These are phyloP conservation scores for Pelobates fuscus DNA, from an alignment of 2,113 vertebrate species.

Conservation along the genomic window DNA sequence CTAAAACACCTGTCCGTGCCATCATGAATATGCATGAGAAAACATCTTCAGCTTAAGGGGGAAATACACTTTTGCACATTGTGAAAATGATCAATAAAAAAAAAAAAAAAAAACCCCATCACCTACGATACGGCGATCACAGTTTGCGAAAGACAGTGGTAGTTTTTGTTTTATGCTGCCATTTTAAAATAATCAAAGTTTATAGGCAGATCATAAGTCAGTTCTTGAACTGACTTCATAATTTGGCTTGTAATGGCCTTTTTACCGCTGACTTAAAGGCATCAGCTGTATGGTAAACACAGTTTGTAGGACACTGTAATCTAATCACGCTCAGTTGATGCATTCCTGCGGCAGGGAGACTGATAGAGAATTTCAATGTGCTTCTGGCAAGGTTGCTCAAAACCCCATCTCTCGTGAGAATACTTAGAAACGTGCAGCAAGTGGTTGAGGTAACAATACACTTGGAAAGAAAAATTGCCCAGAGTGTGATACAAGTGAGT, in stretches of 20 bases:
- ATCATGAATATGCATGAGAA: conserved; percentile 35
- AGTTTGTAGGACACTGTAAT: conserved; percentile 41
- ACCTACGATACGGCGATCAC: background rate
- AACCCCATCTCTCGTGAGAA: conserved; percentile 30
- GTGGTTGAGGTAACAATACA: conserved; percentile 43
- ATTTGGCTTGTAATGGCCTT: conserved; percentile 36
- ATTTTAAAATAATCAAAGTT: conserved; percentile 39
- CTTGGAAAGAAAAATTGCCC: conserved; percentile 41
- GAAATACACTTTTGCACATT: conserved; percentile 41
- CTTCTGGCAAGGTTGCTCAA: conserved; percentile 46
- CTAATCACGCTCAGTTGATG: conserved; percentile 42
- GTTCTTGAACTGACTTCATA: conserved; percentile 36
- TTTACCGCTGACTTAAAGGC: conserved; percentile 38
- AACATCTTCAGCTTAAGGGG: conserved; percentile 34
- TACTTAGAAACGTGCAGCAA: conserved; percentile 44
- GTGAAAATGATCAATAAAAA: conserved; percentile 31
- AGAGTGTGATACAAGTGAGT: conserved; percentile 32
- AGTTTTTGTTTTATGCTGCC: conserved; percentile 21
- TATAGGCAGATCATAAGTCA: conserved; percentile 24
- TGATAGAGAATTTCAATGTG: conserved; percentile 46
- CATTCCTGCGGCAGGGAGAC: conserved; percentile 46
- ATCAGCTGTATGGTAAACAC: conserved; percentile 40
- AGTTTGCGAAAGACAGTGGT: conserved; percentile 4
- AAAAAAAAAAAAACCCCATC: conserved; percentile 30
- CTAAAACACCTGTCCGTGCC: conserved; percentile 42